These are phyloP conservation scores for Cynodonichthys magdalenae DNA, from an alignment of 2,797 vertebrate genomes.

Conservation along the genomic window DNA sequence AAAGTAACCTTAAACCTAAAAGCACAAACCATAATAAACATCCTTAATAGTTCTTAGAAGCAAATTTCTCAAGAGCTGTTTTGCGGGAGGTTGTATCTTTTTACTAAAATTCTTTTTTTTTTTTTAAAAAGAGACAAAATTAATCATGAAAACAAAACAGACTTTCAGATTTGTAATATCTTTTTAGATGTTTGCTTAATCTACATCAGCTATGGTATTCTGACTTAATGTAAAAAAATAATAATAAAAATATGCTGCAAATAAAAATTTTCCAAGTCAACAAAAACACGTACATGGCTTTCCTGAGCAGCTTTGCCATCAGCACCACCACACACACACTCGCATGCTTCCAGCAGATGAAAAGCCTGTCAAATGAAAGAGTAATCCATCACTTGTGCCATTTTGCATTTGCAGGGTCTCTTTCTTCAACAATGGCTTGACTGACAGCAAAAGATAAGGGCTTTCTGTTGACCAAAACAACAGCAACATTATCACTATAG, in stretches of 20 bases:
- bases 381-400: conserved; percentile 83
- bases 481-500: conserved; percentile 26
- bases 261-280: conserved; percentile 23
- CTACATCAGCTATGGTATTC: conserved; percentile 1
- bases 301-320: conserved; percentile 6
- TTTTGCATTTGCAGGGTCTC: conserved; percentile 74
- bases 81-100: neutral
- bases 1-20: too few relatives aligned
- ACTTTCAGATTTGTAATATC: neutral
- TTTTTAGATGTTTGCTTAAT: neutral
- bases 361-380: conserved; percentile 78
- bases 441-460: conserved; percentile 77
- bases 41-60: conserved; percentile 64
- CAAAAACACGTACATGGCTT: conserved; percentile 13
- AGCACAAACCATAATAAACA: conserved; percentile 12
- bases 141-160: neutral
- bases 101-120: too few relatives aligned
- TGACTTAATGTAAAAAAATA: conserved; percentile 16
- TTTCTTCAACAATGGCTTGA: conserved; percentile 76
- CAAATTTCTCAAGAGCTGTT: conserved; percentile 14
- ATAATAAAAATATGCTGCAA: conserved; percentile 5
- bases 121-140: neutral
- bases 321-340: conserved; percentile 29
- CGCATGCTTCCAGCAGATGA: conserved; percentile 67
- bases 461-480: conserved; percentile 71